Evolutionary conservation across 2,888 invertebrate species (phyloP), one percentile per base, ranked within the genome.

Genomic region (Apoda limacodes): DNA sequence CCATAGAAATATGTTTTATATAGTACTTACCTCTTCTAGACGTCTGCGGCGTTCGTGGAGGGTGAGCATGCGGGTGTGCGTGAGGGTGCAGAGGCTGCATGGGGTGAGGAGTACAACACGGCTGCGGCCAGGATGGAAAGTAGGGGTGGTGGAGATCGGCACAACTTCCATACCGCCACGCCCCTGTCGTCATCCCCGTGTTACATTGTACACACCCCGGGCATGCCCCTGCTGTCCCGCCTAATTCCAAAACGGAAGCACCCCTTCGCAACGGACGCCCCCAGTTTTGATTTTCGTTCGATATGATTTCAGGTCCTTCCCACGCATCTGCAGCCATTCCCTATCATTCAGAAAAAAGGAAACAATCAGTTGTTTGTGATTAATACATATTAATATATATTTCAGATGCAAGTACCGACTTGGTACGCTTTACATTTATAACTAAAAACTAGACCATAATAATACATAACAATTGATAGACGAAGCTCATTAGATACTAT

Each of bases 131-230:
- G 59, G 45, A 35, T 13, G 20, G 23, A 12, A 40, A 45, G 69
- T 70, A 70, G 13, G 61, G 47, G 42, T 69, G 71, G 37, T 78
- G 78, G 20, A 80, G 62, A 35, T 60, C 67, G 32, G 72, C 76
- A 44, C 76, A 75, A 53, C 78, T 76, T 39, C 80, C 78, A 44
- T 78, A 78, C 2, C 78, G 63, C 76, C 76, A 78, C 31, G 48
- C 40, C 4, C 60, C 50, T 9, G 55, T 50, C 5, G 51, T 50
- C 28, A 57, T 59, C 11, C 55, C 62, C n/a, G n/a, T n/a, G n/a
- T n/a, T n/a, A n/a, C n/a, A n/a, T n/a, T n/a, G n/a, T n/a, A n/a
- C n/a, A 30, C 54, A 56, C 35, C 50, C 49, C 6, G 46, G 12
- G 45, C 54, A 49, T 49, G 68, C 38, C 30, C 40, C 22, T 27